Conservation (phyloP, 1,140 invertebrate species). For the Phymastichus coffea region DNA sequence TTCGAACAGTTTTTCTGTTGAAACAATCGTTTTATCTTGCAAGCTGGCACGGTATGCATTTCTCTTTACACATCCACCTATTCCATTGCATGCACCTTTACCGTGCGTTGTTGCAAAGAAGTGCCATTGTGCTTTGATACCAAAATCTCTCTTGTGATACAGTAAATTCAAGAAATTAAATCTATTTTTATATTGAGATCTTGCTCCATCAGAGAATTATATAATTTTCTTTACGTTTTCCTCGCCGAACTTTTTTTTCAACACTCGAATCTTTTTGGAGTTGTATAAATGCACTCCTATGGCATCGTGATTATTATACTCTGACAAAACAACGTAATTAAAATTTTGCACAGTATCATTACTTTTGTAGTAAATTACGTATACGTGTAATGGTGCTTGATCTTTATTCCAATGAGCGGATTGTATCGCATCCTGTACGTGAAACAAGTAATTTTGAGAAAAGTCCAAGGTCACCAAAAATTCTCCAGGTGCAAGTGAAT, state of each 20-base stretch:
- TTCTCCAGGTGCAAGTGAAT: too few relatives aligned
- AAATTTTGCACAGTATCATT: too few relatives aligned
- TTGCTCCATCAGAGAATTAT: slow-evolving; percentile 40
- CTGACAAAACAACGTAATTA: too few relatives aligned
- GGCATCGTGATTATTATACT: too few relatives aligned
- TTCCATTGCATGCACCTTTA: background rate
- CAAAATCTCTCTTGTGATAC: slow-evolving; percentile 33
- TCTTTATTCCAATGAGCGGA: too few relatives aligned
- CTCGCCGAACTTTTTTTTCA: background rate
- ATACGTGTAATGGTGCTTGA: too few relatives aligned
- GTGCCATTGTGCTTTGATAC: slow-evolving; percentile 44
- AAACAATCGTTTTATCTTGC: background rate
- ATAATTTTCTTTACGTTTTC: slow-evolving; percentile 25
- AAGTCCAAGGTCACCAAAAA: background rate
- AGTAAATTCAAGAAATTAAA: slow-evolving; percentile 41
- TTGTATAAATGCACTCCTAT: too few relatives aligned
- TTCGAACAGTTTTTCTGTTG: too few relatives aligned
- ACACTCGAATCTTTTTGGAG: background rate
- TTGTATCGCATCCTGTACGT: background rate
- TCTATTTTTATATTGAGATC: too few relatives aligned
- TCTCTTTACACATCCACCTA: slow-evolving; percentile 3
- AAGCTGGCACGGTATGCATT: slow-evolving; percentile 14
- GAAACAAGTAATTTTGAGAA: background rate
- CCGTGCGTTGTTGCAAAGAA: slow-evolving; percentile 36
- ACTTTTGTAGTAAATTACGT: too few relatives aligned